Evolutionary conservation across 2,113 vertebrate species (phyloP).

Genomic region (Rhabdornis inornatus): DNA sequence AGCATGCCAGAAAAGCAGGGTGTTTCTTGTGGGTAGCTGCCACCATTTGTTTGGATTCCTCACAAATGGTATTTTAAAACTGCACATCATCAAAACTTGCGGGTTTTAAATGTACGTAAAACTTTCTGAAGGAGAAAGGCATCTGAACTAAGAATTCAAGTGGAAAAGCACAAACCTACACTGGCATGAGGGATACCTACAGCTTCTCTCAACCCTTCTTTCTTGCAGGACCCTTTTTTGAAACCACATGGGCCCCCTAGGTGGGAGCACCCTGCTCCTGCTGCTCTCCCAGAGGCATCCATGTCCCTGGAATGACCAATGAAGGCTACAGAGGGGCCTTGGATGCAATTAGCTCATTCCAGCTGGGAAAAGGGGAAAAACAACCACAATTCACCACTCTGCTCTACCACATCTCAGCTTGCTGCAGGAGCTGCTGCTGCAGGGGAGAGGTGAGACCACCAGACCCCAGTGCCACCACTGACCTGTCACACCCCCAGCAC

Average conservation of each 20-base stretch:
- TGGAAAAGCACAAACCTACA: not conserved
- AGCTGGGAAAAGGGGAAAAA: not conserved
- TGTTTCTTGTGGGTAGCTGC: not conserved
- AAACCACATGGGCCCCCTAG: fast-evolving
- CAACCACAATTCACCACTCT: not conserved
- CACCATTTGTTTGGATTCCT: not conserved
- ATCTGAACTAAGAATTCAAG: not conserved
- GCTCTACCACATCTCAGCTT: not conserved
- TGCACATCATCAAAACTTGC: not conserved
- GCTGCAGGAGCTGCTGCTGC: not conserved
- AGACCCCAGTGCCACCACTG: not conserved
- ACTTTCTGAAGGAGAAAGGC: not conserved
- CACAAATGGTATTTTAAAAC: not conserved
- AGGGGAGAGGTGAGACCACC: not conserved
- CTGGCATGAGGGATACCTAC: not conserved
- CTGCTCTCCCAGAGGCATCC: not conserved
- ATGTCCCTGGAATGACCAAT: fast-evolving
- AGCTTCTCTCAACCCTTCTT: not conserved
- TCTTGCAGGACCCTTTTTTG: not conserved
- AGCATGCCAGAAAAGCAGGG: not conserved
- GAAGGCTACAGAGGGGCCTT: not conserved
- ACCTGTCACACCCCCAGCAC: not conserved
- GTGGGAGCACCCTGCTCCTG: not conserved
- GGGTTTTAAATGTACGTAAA: not conserved
- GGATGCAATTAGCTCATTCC: not conserved